These are phyloP conservation scores for Philonicus albiceps DNA, from an alignment of 2,888 invertebrate species.

Conservation along the genomic window DNA sequence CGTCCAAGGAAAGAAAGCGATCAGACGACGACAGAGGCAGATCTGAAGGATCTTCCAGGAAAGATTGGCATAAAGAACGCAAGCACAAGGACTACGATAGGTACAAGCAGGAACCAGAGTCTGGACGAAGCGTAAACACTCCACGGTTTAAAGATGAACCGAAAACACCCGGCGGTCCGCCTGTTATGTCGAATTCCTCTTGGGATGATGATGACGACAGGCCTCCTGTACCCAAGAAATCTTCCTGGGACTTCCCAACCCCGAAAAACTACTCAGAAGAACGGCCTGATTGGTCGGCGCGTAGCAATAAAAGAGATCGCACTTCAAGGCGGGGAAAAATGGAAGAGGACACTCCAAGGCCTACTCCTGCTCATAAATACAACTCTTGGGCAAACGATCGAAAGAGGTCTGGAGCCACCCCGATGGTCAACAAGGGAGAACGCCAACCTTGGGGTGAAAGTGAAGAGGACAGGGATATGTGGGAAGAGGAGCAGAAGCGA, in stretches of 20 bases:
- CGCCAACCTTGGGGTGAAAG: conserved; percentile 68
- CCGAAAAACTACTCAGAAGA: conserved; percentile 69
- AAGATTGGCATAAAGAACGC: conserved; percentile 53
- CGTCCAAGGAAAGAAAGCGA: conserved; percentile 69
- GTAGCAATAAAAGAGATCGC: conserved; percentile 50
- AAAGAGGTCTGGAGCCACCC: conserved; percentile 73
- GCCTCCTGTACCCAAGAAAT: conserved; percentile 70
- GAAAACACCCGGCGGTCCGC: conserved; percentile 76
- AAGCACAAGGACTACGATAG: conserved; percentile 54
- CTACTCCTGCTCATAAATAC: conserved; percentile 84
- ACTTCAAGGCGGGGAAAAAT: conserved; percentile 57
- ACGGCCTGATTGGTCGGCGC: conserved; percentile 60
- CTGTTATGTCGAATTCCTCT: conserved; percentile 67
- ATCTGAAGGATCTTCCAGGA: conserved; percentile 51
- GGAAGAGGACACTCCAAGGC: conserved; percentile 77
- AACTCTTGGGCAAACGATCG: conserved; percentile 80
- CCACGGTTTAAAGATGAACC: conserved; percentile 84
- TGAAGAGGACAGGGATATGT: conserved; percentile 79
- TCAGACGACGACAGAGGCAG: conserved; percentile 60
- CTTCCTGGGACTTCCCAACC: conserved; percentile 94
- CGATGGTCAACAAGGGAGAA: conserved; percentile 63
- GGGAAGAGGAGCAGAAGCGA: conserved; percentile 90
- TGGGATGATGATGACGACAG: conserved; percentile 72
- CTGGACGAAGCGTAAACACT: conserved; percentile 63
- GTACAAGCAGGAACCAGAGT: conserved; percentile 54